Evolutionary conservation across 2,113 vertebrate genomes (phyloP).

Genomic region (Aramus guarauna): DNA sequence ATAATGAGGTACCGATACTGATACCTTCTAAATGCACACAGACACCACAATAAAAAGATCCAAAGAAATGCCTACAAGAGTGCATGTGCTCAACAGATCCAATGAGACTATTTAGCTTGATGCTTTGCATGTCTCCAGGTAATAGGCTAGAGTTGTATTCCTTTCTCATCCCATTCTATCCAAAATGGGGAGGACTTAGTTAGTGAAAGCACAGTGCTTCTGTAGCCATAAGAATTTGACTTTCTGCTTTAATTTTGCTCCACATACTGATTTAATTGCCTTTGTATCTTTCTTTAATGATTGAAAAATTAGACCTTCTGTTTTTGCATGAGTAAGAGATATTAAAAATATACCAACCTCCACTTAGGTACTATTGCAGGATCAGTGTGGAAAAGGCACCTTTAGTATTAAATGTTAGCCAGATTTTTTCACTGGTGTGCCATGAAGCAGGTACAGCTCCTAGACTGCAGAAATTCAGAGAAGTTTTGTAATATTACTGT

Average conservation of each 20-base stretch:
- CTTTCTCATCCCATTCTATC: neutral
- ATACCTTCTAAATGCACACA: neutral
- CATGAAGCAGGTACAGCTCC: neutral
- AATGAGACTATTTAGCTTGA: neutral
- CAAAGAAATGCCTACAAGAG: neutral
- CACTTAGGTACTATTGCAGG: neutral
- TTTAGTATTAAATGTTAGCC: neutral
- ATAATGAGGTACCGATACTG: neutral
- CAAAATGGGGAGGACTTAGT: neutral
- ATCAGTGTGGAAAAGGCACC: neutral
- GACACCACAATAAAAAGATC: neutral
- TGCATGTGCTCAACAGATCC: accelerated
- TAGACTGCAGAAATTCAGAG: neutral
- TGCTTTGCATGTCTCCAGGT: neutral
- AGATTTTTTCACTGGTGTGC: neutral
- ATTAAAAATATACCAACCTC: neutral
- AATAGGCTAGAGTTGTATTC: neutral
- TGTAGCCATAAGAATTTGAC: neutral
- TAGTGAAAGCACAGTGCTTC: neutral
- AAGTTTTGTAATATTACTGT: neutral
- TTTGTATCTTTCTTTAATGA: neutral
- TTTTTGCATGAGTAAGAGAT: neutral
- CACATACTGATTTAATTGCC: neutral
- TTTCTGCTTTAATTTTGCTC: neutral
- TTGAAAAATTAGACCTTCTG: neutral